Percentiles rank a stretch among this genome's conserved stretches.
These are phyloP conservation scores for Drosophila azteca DNA, from an alignment of 1,140 invertebrate species.

Conservation along the genomic window DNA sequence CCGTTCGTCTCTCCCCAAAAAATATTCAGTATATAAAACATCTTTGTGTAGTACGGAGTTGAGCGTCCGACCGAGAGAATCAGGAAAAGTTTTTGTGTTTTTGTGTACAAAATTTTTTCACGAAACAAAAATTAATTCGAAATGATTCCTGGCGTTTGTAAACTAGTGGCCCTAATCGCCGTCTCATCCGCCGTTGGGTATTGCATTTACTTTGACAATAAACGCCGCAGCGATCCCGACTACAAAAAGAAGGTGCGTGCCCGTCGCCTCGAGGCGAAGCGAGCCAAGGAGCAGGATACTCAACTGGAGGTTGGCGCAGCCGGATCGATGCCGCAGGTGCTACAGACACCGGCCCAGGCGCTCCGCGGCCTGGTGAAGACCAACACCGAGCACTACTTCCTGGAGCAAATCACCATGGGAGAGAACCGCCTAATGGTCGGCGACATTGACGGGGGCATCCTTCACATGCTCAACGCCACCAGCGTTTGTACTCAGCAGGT, in stretches of 20 bases:
- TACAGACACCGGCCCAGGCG: conserved; percentile 86
- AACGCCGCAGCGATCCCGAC: conserved; percentile 95
- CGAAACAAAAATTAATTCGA: conserved; percentile 22
- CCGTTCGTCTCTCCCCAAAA: too few relatives aligned
- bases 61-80: too few relatives aligned
- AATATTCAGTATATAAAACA: too few relatives aligned
- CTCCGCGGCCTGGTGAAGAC: conserved; percentile 88
- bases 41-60: too few relatives aligned
- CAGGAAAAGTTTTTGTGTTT: background rate
- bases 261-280: too few relatives aligned
- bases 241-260: conserved; percentile 91
- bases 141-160: conserved; percentile 87
- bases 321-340: background rate
- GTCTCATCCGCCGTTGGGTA: conserved; percentile 94
- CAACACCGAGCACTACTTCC: conserved; percentile 87
- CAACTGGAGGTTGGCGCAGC: conserved; percentile 46
- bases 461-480: conserved; percentile 96
- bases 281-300: too few relatives aligned
- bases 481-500: conserved; percentile 96
- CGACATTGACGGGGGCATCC: conserved; percentile 94
- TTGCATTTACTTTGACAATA: conserved; percentile 98
- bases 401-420: conserved; percentile 90
- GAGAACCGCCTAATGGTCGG: conserved; percentile 93
- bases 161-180: conserved; percentile 89
- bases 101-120: background rate